These are phyloP conservation scores for Lycaena phlaeas DNA, from an alignment of 2,888 invertebrate genomes.

Conservation along the genomic window DNA sequence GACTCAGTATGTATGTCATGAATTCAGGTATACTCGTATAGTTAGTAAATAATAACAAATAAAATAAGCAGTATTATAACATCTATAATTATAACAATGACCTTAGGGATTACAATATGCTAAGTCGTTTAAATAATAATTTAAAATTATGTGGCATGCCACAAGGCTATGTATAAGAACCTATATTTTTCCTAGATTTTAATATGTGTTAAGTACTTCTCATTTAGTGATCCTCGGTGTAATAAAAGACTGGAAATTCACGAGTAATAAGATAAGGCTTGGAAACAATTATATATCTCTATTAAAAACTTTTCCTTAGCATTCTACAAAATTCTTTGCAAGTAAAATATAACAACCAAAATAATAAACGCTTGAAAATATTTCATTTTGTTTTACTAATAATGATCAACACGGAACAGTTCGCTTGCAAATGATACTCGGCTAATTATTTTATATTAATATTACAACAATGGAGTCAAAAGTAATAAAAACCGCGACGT, in stretches of 20 bases:
- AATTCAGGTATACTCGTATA: too few relatives aligned
- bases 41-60: not conserved
- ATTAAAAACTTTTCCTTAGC: too few relatives aligned
- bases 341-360: too few relatives aligned
- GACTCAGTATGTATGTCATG: too few relatives aligned
- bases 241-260: too few relatives aligned
- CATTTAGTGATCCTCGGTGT: too few relatives aligned
- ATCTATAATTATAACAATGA: conserved; percentile 2
- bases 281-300: too few relatives aligned
- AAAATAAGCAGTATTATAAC: not conserved
- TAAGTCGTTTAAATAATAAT: conserved; percentile 1
- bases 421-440: not conserved
- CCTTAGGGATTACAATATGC: conserved; percentile 3
- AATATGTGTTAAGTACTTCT: not conserved
- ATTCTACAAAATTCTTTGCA: too few relatives aligned
- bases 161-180: not conserved
- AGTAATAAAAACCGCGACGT: not conserved
- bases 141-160: conserved; percentile 1
- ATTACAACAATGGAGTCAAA: not conserved
- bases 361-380: too few relatives aligned
- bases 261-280: too few relatives aligned
- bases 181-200: not conserved
- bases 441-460: not conserved
- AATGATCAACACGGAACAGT: too few relatives aligned
- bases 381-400: too few relatives aligned